phyloP scores from a whole-genome alignment of 1,140 invertebrate genomes.

The Zaprionus camerounensis region DNA sequence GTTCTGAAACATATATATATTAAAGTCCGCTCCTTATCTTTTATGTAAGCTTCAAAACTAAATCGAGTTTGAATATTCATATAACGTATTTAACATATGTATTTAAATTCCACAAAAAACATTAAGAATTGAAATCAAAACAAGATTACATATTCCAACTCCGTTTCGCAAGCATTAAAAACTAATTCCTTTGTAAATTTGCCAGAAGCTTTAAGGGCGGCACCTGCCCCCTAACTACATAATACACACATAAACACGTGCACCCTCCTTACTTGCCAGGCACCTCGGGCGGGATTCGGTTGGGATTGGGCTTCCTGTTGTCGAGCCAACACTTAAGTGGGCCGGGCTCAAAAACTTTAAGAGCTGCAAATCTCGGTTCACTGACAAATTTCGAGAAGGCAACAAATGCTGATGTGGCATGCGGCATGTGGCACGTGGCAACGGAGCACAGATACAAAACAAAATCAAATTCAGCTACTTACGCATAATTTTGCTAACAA shows the following conservation, averaged over 20 bases:
- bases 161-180: no score
- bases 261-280: background rate
- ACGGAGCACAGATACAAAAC: slow-evolving; percentile 3
- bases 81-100: no score
- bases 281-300: background rate
- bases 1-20: no score
- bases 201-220: no score
- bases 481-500: slow-evolving; percentile 45
- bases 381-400: background rate
- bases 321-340: background rate
- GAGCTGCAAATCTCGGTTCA: slow-evolving; percentile 5
- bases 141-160: no score
- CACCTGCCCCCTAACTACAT: background rate
- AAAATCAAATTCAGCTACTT: slow-evolving; percentile 46
- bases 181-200: background rate
- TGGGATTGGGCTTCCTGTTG: background rate
- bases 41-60: no score
- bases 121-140: no score
- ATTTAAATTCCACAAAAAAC: no score
- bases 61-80: no score
- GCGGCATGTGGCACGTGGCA: background rate
- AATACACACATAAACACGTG: slow-evolving; percentile 1
- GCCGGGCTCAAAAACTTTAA: background rate
- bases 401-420: background rate
- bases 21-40: no score